Evolutionary conservation across 2,113 vertebrate species (phyloP).

Genomic region (Jacana jacana): DNA sequence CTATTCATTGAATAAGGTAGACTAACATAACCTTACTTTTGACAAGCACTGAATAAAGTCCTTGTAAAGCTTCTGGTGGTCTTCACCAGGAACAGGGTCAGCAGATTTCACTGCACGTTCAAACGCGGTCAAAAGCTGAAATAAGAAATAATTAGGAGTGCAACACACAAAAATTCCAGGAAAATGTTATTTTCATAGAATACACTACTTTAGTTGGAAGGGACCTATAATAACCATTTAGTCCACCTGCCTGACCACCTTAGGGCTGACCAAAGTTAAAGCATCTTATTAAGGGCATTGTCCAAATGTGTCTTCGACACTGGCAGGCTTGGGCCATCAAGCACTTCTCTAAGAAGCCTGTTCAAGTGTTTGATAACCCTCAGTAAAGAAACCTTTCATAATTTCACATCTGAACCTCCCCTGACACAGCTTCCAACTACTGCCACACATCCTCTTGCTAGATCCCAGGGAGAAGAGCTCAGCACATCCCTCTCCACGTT

Average conservation of each 20-base stretch:
- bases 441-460: not conserved
- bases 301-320: too few species aligned
- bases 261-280: not conserved
- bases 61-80: slow-evolving; percentile 81
- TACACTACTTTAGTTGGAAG: not conserved
- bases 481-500: not conserved
- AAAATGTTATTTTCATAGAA: not conserved
- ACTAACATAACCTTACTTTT: slow-evolving; percentile 77
- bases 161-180: not conserved
- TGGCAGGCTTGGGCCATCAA: rapidly evolving
- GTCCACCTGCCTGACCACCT: not conserved
- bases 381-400: rapidly evolving
- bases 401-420: not conserved
- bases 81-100: slow-evolving; percentile 82
- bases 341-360: not conserved
- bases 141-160: slow-evolving; percentile 6
- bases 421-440: not conserved
- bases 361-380: not conserved
- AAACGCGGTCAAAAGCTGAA: slow-evolving; percentile 89
- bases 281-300: not conserved
- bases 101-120: slow-evolving; percentile 82
- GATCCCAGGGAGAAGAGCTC: not conserved
- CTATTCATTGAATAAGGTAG: not conserved
- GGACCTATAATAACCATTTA: not conserved
- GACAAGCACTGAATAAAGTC: slow-evolving; percentile 87